Evolutionary conservation across 2,888 invertebrate genomes (phyloP), one percentile per base, ranked within the genome.

Genomic region (Pachliopta kotzebuea): DNA sequence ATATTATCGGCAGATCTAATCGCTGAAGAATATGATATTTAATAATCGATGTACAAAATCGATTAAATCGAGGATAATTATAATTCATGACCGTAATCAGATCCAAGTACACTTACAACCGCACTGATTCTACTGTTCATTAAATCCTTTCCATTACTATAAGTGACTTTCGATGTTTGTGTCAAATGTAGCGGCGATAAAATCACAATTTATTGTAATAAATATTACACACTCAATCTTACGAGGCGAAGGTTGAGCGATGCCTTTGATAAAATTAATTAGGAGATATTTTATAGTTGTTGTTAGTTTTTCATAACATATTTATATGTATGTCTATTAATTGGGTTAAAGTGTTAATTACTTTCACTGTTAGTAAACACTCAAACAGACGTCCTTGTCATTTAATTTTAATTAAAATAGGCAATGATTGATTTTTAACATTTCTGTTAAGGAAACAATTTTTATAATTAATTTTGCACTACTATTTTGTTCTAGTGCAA

Each of bases 151-250:
- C 88, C 88, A 89, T 89, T 89, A 89, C 84, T 85, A 88, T 84
- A 88, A 90, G 90, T 90, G 90, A 88, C 85, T 85, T 90, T 86
- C 88, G 84, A 88, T 90, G 90, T 90, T 86, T 85, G 79, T 85
- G 90, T 89, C 88, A 88, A 88, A 86, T 83, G 79, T 82, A 80
- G 76, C 76, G 74, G 75, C 84, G 90, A 90, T 90, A 89, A 86
- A 85, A 87, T 85, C 84, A 81, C 86, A 80, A 88, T 88, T 87
- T 88, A 88, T 87, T 86, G 85, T 85, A 85, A 85, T 86, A 85
- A 85, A 85, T 86, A 85, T 83, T 83, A 86, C 83, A 86, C 84
- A 81, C 84, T 81, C 76, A 75, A 77, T 82, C 76, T 86, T 86
- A 86, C 84, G 83, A 83, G 74, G 54, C 74, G 76, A 75, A 79